Evolutionary conservation across 1,140 invertebrate genomes (phyloP).

Genomic region (Archivesica marissinica): DNA sequence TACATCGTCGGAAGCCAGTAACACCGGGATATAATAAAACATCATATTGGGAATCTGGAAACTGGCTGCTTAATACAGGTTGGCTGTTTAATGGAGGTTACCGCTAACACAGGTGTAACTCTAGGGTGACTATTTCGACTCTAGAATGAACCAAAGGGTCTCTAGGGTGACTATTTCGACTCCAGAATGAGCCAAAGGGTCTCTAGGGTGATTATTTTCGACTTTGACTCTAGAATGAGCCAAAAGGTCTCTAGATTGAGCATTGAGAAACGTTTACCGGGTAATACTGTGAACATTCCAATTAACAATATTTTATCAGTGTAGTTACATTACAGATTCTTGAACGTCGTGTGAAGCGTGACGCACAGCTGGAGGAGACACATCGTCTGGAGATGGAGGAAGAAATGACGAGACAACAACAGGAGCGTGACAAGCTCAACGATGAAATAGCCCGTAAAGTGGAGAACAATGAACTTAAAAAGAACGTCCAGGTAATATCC

Average conservation of each 20-base stretch:
- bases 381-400: slow-evolving; percentile 76
- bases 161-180: no score
- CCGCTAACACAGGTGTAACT: no score
- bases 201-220: neutral
- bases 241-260: neutral
- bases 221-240: neutral
- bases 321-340: slow-evolving; percentile 66
- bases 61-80: no score
- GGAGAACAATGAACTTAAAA: slow-evolving; percentile 76
- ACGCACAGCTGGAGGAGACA: slow-evolving; percentile 72
- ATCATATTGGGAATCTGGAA: no score
- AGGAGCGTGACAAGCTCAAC: slow-evolving; percentile 79
- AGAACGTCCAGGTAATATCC: slow-evolving; percentile 76
- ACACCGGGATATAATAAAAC: no score
- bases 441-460: slow-evolving; percentile 75
- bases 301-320: neutral
- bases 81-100: no score
- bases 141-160: no score
- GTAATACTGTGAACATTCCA: neutral
- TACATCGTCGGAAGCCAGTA: no score
- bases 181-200: no score
- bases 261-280: neutral
- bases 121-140: no score
- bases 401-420: slow-evolving; percentile 76
- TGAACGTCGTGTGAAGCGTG: slow-evolving; percentile 67